Conservation (phyloP, 2,888 invertebrate species). For the Ptychoptera albimana region DNA sequence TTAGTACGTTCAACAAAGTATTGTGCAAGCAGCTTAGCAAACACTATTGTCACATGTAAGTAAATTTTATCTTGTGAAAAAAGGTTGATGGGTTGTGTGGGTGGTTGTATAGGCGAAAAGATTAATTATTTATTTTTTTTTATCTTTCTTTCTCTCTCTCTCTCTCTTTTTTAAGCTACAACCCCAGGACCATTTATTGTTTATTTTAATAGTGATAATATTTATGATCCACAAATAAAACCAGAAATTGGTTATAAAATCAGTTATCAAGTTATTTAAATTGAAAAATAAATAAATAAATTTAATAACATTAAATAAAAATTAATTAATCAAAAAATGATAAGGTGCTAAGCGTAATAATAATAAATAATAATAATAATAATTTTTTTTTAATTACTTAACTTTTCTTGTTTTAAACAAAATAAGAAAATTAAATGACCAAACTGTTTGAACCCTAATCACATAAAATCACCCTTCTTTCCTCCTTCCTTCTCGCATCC, state of each 20-base stretch:
- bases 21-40: conserved; percentile 19
- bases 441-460: no score
- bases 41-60: conserved; percentile 13
- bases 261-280: conserved; percentile 12
- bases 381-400: no score
- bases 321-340: no score
- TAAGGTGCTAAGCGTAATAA: no score
- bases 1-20: conserved; percentile 22
- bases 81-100: conserved; percentile 12
- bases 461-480: no score
- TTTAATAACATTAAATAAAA: background rate
- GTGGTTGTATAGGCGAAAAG: conserved; percentile 4
- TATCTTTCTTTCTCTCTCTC: no score
- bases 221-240: conserved; percentile 16
- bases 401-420: no score
- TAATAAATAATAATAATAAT: no score
- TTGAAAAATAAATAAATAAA: background rate
- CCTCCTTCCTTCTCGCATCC: no score
- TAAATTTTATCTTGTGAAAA: background rate
- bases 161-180: conserved; percentile 35
- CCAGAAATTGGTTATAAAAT: conserved; percentile 23
- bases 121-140: conserved; percentile 6
- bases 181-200: conserved; percentile 43
- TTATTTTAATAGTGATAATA: conserved; percentile 39
- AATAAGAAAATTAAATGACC: no score